Conservation (phyloP, 1,140 invertebrate species). For the Drosophila subobscura region DNA sequence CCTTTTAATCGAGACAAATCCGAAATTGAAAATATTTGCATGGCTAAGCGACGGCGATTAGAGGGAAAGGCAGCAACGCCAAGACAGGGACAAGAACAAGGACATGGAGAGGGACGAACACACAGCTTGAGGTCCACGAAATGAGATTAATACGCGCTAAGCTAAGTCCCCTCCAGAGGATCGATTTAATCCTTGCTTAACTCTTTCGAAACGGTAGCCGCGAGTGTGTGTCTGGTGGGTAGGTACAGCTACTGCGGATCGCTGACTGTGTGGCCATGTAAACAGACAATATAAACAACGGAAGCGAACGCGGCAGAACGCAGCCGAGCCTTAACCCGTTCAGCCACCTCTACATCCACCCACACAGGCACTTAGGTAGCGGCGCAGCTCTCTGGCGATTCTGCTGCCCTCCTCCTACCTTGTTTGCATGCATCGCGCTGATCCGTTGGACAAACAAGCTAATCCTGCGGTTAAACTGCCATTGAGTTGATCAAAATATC, state of each 20-base stretch:
- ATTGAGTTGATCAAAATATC: constrained; percentile 79
- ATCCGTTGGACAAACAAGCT: constrained; percentile 79
- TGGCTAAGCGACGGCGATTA: constrained; percentile 76
- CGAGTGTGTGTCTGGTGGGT: constrained; percentile 35
- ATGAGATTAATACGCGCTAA: constrained; percentile 78
- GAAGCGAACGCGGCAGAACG: constrained; percentile 49
- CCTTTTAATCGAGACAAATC: constrained; percentile 65
- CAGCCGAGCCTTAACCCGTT: constrained; percentile 61
- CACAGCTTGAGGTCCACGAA: constrained; percentile 61
- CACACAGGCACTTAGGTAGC: constrained; percentile 17
- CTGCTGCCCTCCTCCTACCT: constrained; percentile 20
- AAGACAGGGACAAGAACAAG: constrained; percentile 1
- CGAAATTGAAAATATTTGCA: constrained; percentile 73
- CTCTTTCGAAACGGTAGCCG: constrained; percentile 62
- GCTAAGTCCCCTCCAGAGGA: constrained; percentile 45
- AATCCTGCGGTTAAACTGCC: constrained; percentile 83
- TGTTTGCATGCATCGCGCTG: constrained; percentile 73
- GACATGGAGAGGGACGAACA: background rate
- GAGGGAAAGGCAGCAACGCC: constrained; percentile 7
- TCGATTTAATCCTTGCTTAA: constrained; percentile 72
- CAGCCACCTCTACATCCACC: background rate
- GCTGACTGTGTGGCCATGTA: constrained; percentile 57
- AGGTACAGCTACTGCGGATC: constrained; percentile 69
- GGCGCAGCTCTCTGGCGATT: no score
- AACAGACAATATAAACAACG: constrained; percentile 79